Conservation (phyloP, 2,797 vertebrate genomes). For the Vespertilio murinus region DNA sequence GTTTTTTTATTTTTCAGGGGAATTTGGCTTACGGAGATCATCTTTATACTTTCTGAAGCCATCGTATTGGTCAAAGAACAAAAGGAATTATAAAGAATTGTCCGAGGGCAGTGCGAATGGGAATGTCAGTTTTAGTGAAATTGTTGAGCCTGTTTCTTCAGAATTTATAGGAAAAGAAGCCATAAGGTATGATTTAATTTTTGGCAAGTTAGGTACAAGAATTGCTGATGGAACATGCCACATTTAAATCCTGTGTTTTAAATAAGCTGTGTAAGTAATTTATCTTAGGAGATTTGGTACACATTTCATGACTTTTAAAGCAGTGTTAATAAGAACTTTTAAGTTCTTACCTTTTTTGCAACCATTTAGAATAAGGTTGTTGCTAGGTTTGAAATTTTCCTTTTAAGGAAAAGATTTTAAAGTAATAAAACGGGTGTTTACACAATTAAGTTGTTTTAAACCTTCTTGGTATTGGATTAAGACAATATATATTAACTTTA, state of each 20-base stretch:
- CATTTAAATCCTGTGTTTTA: background rate
- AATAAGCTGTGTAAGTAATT: background rate
- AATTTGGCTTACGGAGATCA: conserved; percentile 91
- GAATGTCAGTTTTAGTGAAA: conserved; percentile 85
- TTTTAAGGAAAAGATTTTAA: background rate
- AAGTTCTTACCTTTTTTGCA: conserved; percentile 36
- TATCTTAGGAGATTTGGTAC: background rate
- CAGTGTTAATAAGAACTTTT: rapidly evolving
- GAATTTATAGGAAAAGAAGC: conserved; percentile 97
- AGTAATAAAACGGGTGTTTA: conserved; percentile 1
- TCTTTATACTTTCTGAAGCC: conserved; percentile 94
- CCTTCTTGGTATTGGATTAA: background rate
- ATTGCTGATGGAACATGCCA: background rate
- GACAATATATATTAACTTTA: background rate
- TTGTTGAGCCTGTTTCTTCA: conserved; percentile 89
- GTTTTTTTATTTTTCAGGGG: conserved; percentile 84
- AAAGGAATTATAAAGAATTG: conserved; percentile 91
- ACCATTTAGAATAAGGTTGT: conserved; percentile 3
- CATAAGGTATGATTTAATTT: conserved; percentile 89
- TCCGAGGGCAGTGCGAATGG: conserved; percentile 90
- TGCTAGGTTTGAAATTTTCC: conserved; percentile 24
- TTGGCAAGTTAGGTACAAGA: background rate
- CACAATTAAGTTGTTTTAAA: background rate
- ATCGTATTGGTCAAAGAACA: conserved; percentile 94
- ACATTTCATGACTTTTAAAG: conserved; percentile 9